Base-by-base conservation (phyloP, 2,888 invertebrate species). In the Loripinus fragilis region DNA sequence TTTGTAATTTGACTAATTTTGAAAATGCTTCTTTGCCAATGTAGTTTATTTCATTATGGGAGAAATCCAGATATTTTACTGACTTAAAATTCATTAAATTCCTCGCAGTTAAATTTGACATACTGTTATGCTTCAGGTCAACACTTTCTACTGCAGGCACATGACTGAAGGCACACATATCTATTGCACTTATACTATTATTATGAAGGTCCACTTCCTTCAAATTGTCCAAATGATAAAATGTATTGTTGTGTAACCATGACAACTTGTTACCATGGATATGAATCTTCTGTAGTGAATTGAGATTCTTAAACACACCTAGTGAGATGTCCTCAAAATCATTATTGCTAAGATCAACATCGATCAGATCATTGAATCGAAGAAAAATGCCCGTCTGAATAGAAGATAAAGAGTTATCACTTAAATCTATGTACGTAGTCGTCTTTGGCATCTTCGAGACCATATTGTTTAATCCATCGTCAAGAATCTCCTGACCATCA, bases 341-440 rank as follows among this genome's bases (percentile, higher is more conserved):
- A 76, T 89, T 89, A 35, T 76, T 45, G 55, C 83, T 79, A 7
- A 87, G 35, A 55, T 86, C 83, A 17, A 89, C 45, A 38, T 83
- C 71, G 15, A 82, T 33, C 8, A 90, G 41, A 10, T 85, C 78
- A 17, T 64, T 76, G 52, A 87, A 80, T 30, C 74, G 41, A 17
- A 66, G 60, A 60, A 90, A 89, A 1, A 81, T 68, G 55, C 77
- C 25, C 12, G 65, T 70, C 1, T 81, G 81, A 7, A 88, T 60
- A 0, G 66, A 50, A 33, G 80, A 72, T 20, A 88, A 68, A 0
- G 64, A 64, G 68, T 88, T 88, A 52, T 80, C 42, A 75, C 87
- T 87, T 8, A 90, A 78, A 72, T 90, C 90, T 7, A 90, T 83
- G 41, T 87, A 86, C n/a, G 87, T 86, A 8, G 86, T 85, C 20